A percentile compares a stretch with the other conserved stretches of the same genome.
Evolutionary conservation across 2,113 vertebrate species (phyloP).

Genomic region (Artemisiospiza belli): DNA sequence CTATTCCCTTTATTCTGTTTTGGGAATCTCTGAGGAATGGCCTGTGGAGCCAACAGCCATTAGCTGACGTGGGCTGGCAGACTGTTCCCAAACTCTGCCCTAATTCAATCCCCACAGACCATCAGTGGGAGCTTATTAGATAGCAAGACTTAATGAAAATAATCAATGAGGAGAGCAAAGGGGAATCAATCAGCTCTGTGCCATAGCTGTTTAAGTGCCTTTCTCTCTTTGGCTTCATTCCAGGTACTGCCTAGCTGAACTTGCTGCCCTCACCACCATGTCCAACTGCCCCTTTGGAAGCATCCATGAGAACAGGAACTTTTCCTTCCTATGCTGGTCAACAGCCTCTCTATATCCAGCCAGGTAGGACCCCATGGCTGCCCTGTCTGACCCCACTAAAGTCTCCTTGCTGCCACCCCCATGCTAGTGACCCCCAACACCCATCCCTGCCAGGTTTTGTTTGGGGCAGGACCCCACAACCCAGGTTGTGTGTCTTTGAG

Average conservation of each 20-base stretch:
- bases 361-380: neutral
- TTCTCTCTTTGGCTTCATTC: neutral
- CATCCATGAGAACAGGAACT: neutral
- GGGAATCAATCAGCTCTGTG: neutral
- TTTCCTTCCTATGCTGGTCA: neutral
- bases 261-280: neutral
- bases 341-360: neutral
- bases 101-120: neutral
- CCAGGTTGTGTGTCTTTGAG: neutral
- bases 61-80: neutral
- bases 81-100: neutral
- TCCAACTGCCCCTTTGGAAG: neutral
- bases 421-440: rapidly evolving
- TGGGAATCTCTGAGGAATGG: neutral
- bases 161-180: neutral
- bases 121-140: neutral
- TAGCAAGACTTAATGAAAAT: neutral
- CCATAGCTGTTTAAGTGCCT: neutral
- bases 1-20: neutral
- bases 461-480: neutral
- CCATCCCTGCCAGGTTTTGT: neutral
- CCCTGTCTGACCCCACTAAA: neutral
- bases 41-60: rapidly evolving
- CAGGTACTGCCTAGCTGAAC: neutral
- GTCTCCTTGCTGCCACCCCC: neutral